These are phyloP conservation scores for Hiodon tergisus DNA, from an alignment of 2,113 vertebrate species.

Conservation along the genomic window DNA sequence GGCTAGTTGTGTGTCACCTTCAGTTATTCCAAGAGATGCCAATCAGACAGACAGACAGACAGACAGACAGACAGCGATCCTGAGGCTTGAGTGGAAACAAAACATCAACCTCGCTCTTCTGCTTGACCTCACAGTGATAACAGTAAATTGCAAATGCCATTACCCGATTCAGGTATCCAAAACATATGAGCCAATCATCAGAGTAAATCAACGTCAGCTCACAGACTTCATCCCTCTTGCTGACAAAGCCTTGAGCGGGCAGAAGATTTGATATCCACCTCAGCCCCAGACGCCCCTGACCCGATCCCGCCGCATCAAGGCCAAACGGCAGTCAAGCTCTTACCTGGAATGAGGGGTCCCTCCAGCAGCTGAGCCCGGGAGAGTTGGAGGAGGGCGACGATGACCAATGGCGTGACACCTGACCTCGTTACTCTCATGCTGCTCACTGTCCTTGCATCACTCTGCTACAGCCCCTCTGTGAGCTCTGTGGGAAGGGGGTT, in stretches of 20 bases:
- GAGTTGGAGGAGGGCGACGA: conserved; percentile 66
- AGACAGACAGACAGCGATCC: conserved; percentile 24
- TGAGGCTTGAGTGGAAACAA: not conserved
- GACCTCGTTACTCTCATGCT: conserved; percentile 76
- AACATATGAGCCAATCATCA: too few species aligned
- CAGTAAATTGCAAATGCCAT: not conserved
- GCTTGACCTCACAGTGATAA: not conserved
- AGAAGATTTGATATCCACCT: too few species aligned
- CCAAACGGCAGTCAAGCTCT: conserved; percentile 26
- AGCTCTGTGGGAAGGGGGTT: conserved; percentile 10
- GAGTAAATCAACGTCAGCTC: too few species aligned
- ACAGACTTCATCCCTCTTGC: too few species aligned
- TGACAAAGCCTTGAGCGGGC: too few species aligned
- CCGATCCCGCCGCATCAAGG: too few species aligned
- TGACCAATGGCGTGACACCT: conserved; percentile 66
- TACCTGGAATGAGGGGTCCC: conserved; percentile 81
- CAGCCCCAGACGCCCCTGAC: too few species aligned
- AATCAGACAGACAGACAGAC: conserved; percentile 20
- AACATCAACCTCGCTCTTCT: not conserved
- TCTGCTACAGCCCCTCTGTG: conserved; percentile 44
- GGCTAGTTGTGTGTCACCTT: not conserved
- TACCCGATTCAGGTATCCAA: too few species aligned
- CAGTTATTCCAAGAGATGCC: not conserved
- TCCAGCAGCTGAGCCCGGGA: conserved; percentile 58
- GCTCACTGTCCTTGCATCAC: conserved; percentile 81